Evolutionary conservation across 2,888 invertebrate species (phyloP), one percentile per base, ranked within the genome.

Genomic region (Encarsia formosa): DNA sequence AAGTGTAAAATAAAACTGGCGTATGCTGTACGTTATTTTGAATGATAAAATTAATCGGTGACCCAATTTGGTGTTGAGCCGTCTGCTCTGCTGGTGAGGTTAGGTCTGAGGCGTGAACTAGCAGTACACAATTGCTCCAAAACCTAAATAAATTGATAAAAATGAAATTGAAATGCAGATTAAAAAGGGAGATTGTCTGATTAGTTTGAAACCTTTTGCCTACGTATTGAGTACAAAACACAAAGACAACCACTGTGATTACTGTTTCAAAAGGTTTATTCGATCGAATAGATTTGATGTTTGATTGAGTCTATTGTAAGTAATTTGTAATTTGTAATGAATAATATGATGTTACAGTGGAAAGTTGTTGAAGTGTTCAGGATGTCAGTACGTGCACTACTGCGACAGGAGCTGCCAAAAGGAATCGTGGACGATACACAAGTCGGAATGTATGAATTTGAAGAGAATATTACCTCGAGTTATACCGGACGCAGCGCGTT

Each of bases 391-490:
- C 66, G 85, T 89, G 1, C 82, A 85, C 71, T 95, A 94, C 67
- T 95, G 95, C 67, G 84, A 85, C 59, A 80, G 82, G 44, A 72
- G 71, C 31, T 95, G 95, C 73, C 95, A 95, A 75, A 84, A 79
- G 70, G 81, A 84, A 62, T 86, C 87, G 11, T 95, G 94, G 94
- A 68, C 73, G 9, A 78, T 86, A 53, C 94, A 94, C 71, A 92
- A 89, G 76, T 76, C 77, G 67, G 95, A 95, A 77, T 95, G 95
- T 69, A 73, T 78, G 24, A 86, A 84, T 69, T 78, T 93, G 50
- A 86, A 86, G 66, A 79, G 81, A 56, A 79, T 88, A 29, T 74
- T 81, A 2, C 89, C 91, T 0, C 82, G 85, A 52, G 78, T 83
- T 16, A 77, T 92, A 18, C 90, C 92, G 0, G 91, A 92, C 74